These are phyloP conservation scores for Lamprotornis superbus DNA, from an alignment of 2,113 vertebrate genomes.

Conservation along the genomic window DNA sequence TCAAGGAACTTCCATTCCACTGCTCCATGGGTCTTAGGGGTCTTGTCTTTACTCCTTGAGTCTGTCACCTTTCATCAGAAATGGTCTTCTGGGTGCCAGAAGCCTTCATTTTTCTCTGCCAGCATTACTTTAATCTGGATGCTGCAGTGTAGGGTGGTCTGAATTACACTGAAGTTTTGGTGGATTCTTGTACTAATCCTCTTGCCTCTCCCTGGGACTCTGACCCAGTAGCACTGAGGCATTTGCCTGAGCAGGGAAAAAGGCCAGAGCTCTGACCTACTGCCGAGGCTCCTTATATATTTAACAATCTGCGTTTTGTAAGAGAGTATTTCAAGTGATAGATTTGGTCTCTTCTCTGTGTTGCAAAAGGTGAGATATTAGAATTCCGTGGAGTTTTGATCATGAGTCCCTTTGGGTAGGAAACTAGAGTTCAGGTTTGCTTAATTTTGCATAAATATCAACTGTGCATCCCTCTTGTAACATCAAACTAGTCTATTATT, in stretches of 20 bases:
- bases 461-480: background rate
- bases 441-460: background rate
- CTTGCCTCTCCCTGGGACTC: background rate
- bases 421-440: background rate
- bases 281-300: background rate
- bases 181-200: background rate
- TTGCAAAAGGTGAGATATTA: background rate
- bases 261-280: background rate
- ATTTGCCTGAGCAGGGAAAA: background rate
- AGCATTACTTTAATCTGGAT: background rate
- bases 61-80: background rate
- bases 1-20: background rate
- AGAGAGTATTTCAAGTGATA: background rate
- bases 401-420: accelerated
- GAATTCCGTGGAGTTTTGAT: background rate
- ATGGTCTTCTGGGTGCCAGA: background rate
- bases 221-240: background rate
- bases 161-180: background rate
- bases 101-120: background rate
- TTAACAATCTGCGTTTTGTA: background rate
- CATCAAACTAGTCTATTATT: background rate
- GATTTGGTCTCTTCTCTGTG: background rate
- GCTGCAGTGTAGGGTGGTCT: background rate
- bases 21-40: background rate
- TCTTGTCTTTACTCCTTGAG: background rate